Evolutionary conservation across 2,888 invertebrate genomes (phyloP).

Genomic region (Magallana nippona): DNA sequence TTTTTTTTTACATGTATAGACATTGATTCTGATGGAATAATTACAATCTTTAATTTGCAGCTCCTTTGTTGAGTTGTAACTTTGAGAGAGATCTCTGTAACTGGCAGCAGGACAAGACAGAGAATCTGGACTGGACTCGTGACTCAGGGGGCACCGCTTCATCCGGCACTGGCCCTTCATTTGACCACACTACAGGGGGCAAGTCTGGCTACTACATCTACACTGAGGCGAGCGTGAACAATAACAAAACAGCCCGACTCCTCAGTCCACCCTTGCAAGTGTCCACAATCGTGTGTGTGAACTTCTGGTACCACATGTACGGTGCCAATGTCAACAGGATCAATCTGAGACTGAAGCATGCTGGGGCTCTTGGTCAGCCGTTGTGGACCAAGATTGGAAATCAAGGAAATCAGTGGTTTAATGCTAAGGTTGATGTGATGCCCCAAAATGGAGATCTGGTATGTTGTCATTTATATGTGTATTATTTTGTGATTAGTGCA

Average conservation of each 20-base stretch:
- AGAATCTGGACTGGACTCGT: slow-evolving; percentile 72
- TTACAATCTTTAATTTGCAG: slow-evolving; percentile 42
- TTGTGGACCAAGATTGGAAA: slow-evolving; percentile 65
- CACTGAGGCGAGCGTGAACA: slow-evolving; percentile 67
- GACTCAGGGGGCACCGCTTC: slow-evolving; percentile 63
- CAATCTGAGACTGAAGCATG: slow-evolving; percentile 63
- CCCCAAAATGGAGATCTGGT: slow-evolving; percentile 47
- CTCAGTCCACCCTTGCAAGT: slow-evolving; percentile 61
- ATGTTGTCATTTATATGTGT: neutral
- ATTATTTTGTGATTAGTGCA: too few species aligned
- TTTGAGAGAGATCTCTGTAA: slow-evolving; percentile 72
- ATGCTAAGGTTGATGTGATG: slow-evolving; percentile 60
- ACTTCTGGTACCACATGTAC: slow-evolving; percentile 79
- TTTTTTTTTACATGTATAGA: neutral
- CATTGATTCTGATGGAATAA: neutral
- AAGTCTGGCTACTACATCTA: slow-evolving; percentile 73
- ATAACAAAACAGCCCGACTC: slow-evolving; percentile 68
- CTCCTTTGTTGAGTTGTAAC: slow-evolving; percentile 65
- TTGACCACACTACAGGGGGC: slow-evolving; percentile 73
- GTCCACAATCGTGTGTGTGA: slow-evolving; percentile 63
- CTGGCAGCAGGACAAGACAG: slow-evolving; percentile 69
- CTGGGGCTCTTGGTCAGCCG: slow-evolving; percentile 49
- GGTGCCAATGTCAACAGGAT: slow-evolving; percentile 72
- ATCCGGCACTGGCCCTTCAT: slow-evolving; percentile 66
- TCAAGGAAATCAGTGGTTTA: slow-evolving; percentile 68